These are phyloP conservation scores for Tetraodon nigroviridis DNA, from an alignment of 2,113 vertebrate genomes.

Conservation along the genomic window DNA sequence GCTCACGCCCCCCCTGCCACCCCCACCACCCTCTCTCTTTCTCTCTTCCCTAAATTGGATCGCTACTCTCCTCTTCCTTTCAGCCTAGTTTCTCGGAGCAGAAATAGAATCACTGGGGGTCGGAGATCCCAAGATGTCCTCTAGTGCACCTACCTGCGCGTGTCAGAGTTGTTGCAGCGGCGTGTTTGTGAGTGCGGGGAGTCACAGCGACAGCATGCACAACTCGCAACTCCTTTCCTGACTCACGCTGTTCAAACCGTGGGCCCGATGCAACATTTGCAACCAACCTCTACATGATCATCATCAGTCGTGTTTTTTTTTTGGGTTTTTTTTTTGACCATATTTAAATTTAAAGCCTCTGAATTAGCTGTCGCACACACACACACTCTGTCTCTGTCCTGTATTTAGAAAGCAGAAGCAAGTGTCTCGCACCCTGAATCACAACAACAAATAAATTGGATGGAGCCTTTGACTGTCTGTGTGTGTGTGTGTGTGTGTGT, in stretches of 20 bases:
- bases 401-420: slow-evolving; percentile 16
- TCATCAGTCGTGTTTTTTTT: too few species aligned
- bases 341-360: too few species aligned
- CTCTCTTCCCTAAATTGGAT: slow-evolving; percentile 41
- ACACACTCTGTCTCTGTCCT: slow-evolving; percentile 3
- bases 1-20: too few species aligned
- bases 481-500: background rate
- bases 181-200: slow-evolving; percentile 20
- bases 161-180: slow-evolving; percentile 23
- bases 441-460: slow-evolving; percentile 3
- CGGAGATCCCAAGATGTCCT: slow-evolving; percentile 58
- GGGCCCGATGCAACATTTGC: too few species aligned
- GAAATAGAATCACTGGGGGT: slow-evolving; percentile 69
- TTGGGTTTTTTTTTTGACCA: too few species aligned
- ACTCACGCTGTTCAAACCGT: slow-evolving; percentile 17
- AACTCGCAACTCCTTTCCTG: slow-evolving; percentile 29
- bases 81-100: slow-evolving; percentile 71
- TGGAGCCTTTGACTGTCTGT: background rate
- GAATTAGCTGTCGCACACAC: slow-evolving; percentile 7
- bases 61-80: slow-evolving; percentile 50
- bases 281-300: background rate
- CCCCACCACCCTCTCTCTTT: slow-evolving; percentile 13
- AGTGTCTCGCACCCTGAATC: background rate
- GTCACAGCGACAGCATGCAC: slow-evolving; percentile 13
- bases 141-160: slow-evolving; percentile 12